These are phyloP conservation scores for Holcopasites calliopsidis DNA, from an alignment of 1,140 invertebrate genomes.

Conservation along the genomic window DNA sequence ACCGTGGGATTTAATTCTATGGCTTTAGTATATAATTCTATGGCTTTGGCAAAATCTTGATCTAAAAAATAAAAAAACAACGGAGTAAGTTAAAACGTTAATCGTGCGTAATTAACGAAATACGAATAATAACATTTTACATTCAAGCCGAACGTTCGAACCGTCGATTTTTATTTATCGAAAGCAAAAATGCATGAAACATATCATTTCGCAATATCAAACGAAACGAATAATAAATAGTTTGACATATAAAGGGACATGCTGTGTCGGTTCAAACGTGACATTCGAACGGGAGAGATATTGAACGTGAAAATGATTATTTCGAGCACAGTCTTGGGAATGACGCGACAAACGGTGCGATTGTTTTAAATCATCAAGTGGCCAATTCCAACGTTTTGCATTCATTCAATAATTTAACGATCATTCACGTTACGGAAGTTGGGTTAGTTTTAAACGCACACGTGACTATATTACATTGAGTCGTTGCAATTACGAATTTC, in stretches of 20 bases:
- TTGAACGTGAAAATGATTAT: background rate
- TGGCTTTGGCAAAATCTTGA: slow-evolving; percentile 93
- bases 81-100: too few relatives aligned
- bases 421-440: slow-evolving; percentile 44
- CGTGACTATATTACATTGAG: slow-evolving; percentile 58
- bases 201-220: background rate
- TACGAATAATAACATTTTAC: slow-evolving; percentile 15
- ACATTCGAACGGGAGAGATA: background rate
- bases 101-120: background rate
- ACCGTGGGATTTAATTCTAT: slow-evolving; percentile 92
- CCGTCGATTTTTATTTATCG: background rate
- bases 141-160: background rate
- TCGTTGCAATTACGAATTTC: background rate
- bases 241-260: background rate
- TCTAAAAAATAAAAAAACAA: slow-evolving; percentile 83
- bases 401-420: background rate
- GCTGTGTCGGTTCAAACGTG: background rate
- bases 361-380: background rate
- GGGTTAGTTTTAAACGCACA: slow-evolving; percentile 69
- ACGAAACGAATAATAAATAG: background rate
- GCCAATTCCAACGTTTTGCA: background rate
- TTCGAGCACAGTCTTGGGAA: too few relatives aligned
- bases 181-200: background rate
- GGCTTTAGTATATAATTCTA: slow-evolving; percentile 94
- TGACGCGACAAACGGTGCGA: background rate